Percentiles rank a stretch among this genome's conserved stretches.
Conservation (phyloP, 2,113 vertebrate genomes). For the Dolichotis patagonum region DNA sequence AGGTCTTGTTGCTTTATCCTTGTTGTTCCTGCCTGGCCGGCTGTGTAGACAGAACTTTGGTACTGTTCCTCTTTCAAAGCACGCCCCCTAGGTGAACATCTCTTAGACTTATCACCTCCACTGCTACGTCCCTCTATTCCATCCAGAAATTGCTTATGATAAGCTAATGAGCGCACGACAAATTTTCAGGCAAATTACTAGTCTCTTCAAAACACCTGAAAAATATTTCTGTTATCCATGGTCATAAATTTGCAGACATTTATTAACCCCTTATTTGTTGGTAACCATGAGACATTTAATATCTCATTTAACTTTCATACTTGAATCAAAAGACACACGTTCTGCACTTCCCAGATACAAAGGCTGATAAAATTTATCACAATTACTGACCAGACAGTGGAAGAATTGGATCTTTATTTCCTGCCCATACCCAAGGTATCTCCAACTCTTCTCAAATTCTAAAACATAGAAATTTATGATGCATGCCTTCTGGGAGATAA, state of each 20-base stretch:
- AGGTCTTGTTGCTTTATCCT: not conserved
- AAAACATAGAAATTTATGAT: not conserved
- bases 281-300: not conserved
- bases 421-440: not conserved
- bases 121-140: rapidly evolving
- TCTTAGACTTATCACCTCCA: not conserved
- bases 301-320: not conserved
- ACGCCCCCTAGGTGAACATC: not conserved
- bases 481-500: not conserved
- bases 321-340: rapidly evolving
- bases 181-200: not conserved
- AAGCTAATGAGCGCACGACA: not conserved
- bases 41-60: not conserved
- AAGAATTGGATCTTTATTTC: not conserved
- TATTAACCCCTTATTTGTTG: not conserved
- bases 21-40: not conserved
- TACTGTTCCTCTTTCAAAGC: not conserved
- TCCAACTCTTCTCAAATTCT: not conserved
- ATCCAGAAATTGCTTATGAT: not conserved
- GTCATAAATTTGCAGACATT: not conserved
- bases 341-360: rapidly evolving
- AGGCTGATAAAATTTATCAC: not conserved
- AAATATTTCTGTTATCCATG: not conserved
- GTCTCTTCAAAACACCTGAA: not conserved
- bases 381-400: not conserved